Conservation (phyloP, 23 tunicate genomes). For the Halocynthia aurantium region DNA sequence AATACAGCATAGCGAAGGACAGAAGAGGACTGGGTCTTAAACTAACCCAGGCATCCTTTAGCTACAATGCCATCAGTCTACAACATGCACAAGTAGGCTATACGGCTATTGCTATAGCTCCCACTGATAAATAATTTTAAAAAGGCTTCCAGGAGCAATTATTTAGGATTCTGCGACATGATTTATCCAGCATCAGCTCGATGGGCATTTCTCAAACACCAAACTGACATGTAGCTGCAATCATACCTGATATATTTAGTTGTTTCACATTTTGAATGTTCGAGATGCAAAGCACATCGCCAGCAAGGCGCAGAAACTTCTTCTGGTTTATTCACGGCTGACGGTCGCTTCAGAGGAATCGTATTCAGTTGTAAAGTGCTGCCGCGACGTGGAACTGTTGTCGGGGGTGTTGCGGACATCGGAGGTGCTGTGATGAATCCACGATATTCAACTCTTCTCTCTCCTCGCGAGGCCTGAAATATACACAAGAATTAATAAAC, state of each 20-base stretch:
- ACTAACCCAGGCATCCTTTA: too few relatives aligned
- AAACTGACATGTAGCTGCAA: too few relatives aligned
- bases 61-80: too few relatives aligned
- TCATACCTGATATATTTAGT: constrained; percentile 76
- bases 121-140: too few relatives aligned
- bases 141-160: too few relatives aligned
- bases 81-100: too few relatives aligned
- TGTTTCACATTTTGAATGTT: constrained; percentile 84
- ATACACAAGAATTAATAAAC: neutral
- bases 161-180: too few relatives aligned
- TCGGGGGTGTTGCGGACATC: constrained; percentile 62
- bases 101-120: too few relatives aligned
- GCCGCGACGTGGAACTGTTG: constrained; percentile 44
- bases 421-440: constrained; percentile 91
- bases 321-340: constrained; percentile 42
- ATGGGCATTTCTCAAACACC: too few relatives aligned
- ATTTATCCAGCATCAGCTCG: too few relatives aligned
- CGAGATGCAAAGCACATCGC: constrained; percentile 76
- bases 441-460: constrained; percentile 71
- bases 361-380: constrained; percentile 40
- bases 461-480: constrained; percentile 60
- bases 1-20: too few relatives aligned
- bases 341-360: constrained; percentile 50
- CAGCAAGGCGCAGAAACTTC: constrained; percentile 67
- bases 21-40: too few relatives aligned